phyloP scores from a whole-genome alignment of 1,140 invertebrate species.

The Copidosoma floridanum region DNA sequence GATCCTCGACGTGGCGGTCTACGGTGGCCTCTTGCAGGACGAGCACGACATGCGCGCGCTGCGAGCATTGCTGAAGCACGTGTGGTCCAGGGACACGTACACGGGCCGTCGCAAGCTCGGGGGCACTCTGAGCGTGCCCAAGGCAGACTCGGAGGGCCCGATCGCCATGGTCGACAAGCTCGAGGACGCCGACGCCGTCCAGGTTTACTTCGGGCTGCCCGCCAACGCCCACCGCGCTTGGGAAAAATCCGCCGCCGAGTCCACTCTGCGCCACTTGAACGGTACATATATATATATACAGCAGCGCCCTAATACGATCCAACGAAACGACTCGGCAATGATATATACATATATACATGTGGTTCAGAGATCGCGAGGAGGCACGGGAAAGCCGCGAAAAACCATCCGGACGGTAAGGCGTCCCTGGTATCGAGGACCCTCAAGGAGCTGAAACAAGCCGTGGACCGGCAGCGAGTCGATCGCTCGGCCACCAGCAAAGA shows the following conservation, averaged over 20 bases:
- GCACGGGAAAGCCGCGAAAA: not conserved
- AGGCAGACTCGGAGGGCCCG: constrained; percentile 62
- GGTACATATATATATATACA: constrained; percentile 40
- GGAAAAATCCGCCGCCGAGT: constrained; percentile 67
- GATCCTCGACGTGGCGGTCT: constrained; percentile 78
- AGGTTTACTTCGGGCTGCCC: constrained; percentile 73
- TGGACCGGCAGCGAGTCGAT: constrained; percentile 42
- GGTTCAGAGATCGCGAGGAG: constrained; percentile 11
- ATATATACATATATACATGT: too few relatives aligned
- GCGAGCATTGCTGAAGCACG: constrained; percentile 70
- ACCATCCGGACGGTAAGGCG: not conserved
- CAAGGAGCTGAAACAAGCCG: constrained; percentile 37
- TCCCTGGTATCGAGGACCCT: constrained; percentile 25
- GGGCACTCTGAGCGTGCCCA: constrained; percentile 56
- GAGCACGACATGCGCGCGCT: constrained; percentile 74
- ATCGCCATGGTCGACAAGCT: constrained; percentile 63
- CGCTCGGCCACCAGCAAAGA: not conserved
- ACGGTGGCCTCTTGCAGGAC: constrained; percentile 86
- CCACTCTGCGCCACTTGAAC: constrained; percentile 68
- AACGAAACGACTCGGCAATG: too few relatives aligned
- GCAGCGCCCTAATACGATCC: too few relatives aligned
- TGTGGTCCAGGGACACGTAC: constrained; percentile 66
- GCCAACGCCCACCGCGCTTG: constrained; percentile 78
- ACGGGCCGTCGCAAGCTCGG: constrained; percentile 62
- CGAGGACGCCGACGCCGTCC: constrained; percentile 67